phyloP scores from a whole-genome alignment of 2,113 vertebrate species.

The Ictalurus punctatus region DNA sequence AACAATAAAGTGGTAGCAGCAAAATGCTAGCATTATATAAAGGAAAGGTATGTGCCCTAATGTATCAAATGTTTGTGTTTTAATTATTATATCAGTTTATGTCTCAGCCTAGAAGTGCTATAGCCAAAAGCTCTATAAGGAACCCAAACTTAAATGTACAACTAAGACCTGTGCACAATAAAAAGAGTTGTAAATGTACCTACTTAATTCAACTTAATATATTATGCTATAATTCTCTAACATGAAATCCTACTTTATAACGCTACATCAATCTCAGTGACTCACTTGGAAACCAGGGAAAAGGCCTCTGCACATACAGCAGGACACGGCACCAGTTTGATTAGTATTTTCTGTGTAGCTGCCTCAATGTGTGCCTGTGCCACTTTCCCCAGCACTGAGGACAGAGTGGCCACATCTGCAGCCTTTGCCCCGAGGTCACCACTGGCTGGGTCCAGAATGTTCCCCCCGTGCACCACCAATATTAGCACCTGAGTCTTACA shows the following conservation, averaged over 20 bases:
- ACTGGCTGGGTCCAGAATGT: conserved; percentile 84
- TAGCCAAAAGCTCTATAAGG: not conserved
- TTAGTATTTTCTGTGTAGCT: conserved; percentile 83
- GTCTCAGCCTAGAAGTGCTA: not conserved
- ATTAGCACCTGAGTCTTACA: conserved; percentile 90
- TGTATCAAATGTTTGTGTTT: not conserved
- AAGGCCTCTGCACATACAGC: conserved; percentile 93
- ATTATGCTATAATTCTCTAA: not conserved
- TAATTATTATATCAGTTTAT: not conserved
- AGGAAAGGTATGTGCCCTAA: not conserved
- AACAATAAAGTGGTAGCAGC: not conserved
- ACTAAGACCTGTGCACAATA: not conserved
- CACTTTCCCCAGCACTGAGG: conserved; percentile 90
- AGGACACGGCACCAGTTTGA: conserved; percentile 90
- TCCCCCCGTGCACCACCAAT: conserved; percentile 92
- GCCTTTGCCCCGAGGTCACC: conserved; percentile 85
- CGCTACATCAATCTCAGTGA: conserved; percentile 59
- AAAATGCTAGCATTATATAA: not conserved
- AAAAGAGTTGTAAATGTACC: not conserved
- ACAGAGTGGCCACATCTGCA: conserved; percentile 84
- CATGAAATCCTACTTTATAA: not conserved
- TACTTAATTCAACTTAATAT: not conserved
- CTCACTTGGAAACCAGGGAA: conserved; percentile 94
- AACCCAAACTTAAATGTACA: not conserved
- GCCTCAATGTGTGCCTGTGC: conserved; percentile 87